These are phyloP conservation scores for Microplitis mediator DNA, from an alignment of 1,140 invertebrate genomes.

Conservation along the genomic window DNA sequence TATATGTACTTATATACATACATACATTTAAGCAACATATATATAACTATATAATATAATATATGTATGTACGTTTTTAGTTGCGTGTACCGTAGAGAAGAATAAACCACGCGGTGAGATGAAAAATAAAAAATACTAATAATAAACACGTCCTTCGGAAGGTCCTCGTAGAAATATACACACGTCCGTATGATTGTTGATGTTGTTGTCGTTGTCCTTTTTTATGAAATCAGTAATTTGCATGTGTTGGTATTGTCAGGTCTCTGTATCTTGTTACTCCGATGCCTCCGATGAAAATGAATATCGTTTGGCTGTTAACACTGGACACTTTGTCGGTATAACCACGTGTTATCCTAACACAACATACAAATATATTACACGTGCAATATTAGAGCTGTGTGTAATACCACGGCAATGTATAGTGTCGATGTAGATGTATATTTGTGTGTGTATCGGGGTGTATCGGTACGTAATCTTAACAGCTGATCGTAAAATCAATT, in stretches of 20 bases:
- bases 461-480: conserved; percentile 20
- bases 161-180: conserved; percentile 5
- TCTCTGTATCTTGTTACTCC: neutral
- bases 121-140: conserved; percentile 3
- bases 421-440: neutral
- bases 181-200: neutral
- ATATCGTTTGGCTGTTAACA: neutral
- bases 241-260: neutral
- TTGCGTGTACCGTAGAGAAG: neutral
- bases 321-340: neutral
- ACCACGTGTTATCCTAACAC: neutral
- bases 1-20: no score
- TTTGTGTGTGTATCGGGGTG: neutral
- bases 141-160: conserved; percentile 31
- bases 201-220: neutral
- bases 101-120: conserved; percentile 12
- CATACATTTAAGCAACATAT: neutral
- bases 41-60: neutral
- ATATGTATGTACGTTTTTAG: neutral
- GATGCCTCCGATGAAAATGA: neutral
- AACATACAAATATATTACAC: neutral
- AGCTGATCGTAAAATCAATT: conserved; percentile 27
- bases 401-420: neutral
- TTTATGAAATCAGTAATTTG: neutral
- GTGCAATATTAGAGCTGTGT: neutral